phyloP scores from a whole-genome alignment of 1,140 invertebrate species.

The Saxidomus purpurata region DNA sequence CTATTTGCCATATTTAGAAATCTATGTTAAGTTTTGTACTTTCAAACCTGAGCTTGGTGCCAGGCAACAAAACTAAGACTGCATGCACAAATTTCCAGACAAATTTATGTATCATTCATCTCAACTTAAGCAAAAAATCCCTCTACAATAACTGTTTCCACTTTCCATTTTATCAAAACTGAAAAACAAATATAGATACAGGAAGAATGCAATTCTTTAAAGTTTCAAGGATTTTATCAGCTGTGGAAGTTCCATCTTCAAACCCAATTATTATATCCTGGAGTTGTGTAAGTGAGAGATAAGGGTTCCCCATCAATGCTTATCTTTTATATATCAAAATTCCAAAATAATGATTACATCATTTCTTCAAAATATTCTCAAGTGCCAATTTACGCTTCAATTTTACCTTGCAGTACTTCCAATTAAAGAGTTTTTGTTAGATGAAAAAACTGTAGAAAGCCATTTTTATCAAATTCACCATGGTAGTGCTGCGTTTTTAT shows the following conservation, averaged over 20 bases:
- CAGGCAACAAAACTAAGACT: no score
- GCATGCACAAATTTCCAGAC: no score
- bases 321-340: not conserved
- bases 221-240: not conserved
- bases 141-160: not conserved
- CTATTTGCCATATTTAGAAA: no score
- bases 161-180: not conserved
- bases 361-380: not conserved
- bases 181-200: not conserved
- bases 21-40: no score
- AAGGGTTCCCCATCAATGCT: not conserved
- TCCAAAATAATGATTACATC: slow-evolving; percentile 28
- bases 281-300: not conserved
- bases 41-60: no score
- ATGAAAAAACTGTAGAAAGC: not conserved
- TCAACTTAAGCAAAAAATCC: not conserved
- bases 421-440: not conserved
- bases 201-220: not conserved
- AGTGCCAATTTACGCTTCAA: not conserved
- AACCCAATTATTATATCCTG: not conserved
- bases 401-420: not conserved
- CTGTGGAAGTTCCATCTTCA: not conserved
- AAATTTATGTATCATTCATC: no score
- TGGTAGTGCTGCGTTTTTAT: not conserved
- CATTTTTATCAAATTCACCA: no score